Evolutionary conservation across 2,797 vertebrate genomes (phyloP).

Genomic region (Buceros bicornis): DNA sequence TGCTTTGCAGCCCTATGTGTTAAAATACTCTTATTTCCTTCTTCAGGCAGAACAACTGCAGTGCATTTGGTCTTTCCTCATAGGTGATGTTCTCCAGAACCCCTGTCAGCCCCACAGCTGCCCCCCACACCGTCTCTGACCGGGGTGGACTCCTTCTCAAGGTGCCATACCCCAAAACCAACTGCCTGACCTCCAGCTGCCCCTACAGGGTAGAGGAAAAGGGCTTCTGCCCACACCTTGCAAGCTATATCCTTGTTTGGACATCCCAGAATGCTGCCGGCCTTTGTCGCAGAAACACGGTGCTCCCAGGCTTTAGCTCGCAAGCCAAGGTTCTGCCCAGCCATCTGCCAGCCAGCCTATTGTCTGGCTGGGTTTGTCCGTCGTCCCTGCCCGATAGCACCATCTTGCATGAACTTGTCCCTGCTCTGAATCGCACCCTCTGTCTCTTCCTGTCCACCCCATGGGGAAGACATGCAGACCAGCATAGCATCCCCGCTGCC

Average conservation of each 20-base stretch:
- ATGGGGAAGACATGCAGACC: accelerated
- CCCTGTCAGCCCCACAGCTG: not conserved
- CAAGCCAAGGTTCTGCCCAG: not conserved
- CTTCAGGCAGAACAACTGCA: not conserved
- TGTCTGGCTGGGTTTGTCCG: not conserved
- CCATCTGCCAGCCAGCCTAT: not conserved
- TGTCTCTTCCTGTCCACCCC: not conserved
- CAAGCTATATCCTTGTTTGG: accelerated
- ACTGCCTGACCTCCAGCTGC: not conserved
- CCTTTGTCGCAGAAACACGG: not conserved
- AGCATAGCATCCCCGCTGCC: accelerated
- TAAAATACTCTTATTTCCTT: not conserved
- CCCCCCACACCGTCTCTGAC: accelerated
- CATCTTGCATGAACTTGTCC: not conserved
- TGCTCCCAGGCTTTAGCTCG: not conserved
- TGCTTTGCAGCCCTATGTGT: not conserved
- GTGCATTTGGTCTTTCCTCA: not conserved
- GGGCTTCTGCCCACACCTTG: not conserved
- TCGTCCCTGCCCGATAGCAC: not conserved
- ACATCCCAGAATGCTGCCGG: accelerated
- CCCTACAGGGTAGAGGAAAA: not conserved
- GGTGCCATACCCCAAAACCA: not conserved
- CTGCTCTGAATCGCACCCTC: not conserved
- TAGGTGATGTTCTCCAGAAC: not conserved
- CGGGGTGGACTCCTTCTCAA: accelerated